These are phyloP conservation scores for Tragelaphus oryx DNA, from an alignment of 2,797 vertebrate species.

Conservation along the genomic window DNA sequence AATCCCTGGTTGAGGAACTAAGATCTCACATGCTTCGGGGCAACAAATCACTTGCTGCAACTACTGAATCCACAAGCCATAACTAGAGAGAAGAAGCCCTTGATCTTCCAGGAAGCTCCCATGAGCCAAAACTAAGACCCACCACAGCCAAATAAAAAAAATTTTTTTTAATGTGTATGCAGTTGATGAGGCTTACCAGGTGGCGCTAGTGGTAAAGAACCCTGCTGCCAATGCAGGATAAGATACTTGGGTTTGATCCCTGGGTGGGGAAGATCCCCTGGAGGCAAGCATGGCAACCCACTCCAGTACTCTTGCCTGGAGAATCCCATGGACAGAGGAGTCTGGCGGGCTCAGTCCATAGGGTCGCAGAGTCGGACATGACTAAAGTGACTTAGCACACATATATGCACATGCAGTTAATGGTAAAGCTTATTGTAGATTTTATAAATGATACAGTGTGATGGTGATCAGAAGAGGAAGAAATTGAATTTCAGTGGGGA, in stretches of 20 bases:
- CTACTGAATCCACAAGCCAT: background rate
- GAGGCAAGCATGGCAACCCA: background rate
- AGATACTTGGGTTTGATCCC: background rate
- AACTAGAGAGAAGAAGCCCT: background rate
- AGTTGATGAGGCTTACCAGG: background rate
- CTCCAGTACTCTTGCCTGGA: background rate
- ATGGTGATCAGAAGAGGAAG: background rate
- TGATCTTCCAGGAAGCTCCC: background rate
- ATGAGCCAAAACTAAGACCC: background rate
- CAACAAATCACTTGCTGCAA: background rate
- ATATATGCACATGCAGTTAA: background rate
- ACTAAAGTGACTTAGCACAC: background rate
- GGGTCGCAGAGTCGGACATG: background rate
- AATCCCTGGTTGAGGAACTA: background rate
- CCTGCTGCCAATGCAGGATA: background rate
- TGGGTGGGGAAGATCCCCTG: background rate
- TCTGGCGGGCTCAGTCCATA: background rate
- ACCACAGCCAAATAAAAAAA: background rate
- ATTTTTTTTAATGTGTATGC: background rate
- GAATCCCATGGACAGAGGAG: background rate
- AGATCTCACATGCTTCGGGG: background rate
- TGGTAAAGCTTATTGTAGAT: background rate
- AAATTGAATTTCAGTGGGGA: background rate
- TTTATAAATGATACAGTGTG: background rate
- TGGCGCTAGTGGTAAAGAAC: background rate